phyloP scores from a whole-genome alignment of 2,113 vertebrate genomes.

The Triplophysa siluroides region DNA sequence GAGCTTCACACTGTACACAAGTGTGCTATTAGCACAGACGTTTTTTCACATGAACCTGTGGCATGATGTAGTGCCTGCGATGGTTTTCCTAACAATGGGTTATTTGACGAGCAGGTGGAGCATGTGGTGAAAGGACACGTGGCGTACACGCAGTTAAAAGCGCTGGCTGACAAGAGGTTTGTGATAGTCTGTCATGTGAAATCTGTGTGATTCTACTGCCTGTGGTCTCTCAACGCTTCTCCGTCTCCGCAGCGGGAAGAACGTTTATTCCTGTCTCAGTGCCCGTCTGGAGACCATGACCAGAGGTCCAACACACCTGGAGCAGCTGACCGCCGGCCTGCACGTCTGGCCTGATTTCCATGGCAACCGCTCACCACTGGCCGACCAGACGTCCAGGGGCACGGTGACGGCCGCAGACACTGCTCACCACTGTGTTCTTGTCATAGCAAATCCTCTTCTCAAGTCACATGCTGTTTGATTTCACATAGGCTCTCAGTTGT shows the following conservation, averaged over 20 bases:
- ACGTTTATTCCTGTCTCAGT: constrained; percentile 90
- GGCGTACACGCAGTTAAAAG: constrained; percentile 82
- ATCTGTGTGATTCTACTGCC: background rate
- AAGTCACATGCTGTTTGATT: no score
- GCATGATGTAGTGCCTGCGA: no score
- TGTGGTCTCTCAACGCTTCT: background rate
- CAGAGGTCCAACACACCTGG: constrained; percentile 72
- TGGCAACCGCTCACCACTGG: constrained; percentile 94
- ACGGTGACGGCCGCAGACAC: constrained; percentile 75
- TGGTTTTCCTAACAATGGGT: no score
- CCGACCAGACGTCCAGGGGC: constrained; percentile 91
- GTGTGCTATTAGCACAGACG: no score
- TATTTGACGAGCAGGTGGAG: constrained; percentile 79
- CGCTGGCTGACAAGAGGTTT: constrained; percentile 82
- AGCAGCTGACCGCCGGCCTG: constrained; percentile 86
- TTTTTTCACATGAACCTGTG: no score
- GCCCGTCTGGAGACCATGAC: constrained; percentile 84
- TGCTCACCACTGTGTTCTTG: no score
- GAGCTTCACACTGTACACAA: no score
- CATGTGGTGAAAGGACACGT: constrained; percentile 85
- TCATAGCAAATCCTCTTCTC: no score
- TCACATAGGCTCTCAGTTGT: no score
- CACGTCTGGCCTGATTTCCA: constrained; percentile 99
- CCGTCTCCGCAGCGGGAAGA: constrained; percentile 70
- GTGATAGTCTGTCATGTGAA: constrained; percentile 52